Evolutionary conservation across 2,113 vertebrate species (phyloP), one percentile per base, ranked within the genome.

Genomic region (Hippocampus barbouri): DNA sequence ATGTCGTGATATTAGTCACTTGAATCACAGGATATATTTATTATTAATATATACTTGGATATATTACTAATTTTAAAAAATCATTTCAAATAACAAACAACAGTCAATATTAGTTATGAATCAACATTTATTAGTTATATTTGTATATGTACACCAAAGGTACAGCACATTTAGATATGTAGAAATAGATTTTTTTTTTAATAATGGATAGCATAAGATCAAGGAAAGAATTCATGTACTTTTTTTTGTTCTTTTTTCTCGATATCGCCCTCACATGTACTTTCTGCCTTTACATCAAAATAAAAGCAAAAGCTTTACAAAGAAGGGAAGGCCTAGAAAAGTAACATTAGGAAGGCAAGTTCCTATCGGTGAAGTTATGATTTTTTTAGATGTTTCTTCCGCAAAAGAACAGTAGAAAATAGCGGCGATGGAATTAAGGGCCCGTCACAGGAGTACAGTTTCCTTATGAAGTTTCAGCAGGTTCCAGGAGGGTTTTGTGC

Each of bases 91-190:
- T 60, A 54, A 53, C 47, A 68, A 56, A 68, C 21, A 76, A 21
- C 43, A 77, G 23, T 10, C 69, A 75, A 75, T 3, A 81, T 76
- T 93, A 93, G 94, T 95, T 93, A 94, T 92, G 92, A 96, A 96
- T 94, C 83, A 91, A 95, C 94, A 93, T 98, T 98, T 98, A 98
- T 98, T 98, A 93, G 91, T 93, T 91, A 91, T 92, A 93, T 88
- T 87, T 90, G 93, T 96, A 96, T 97, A 96, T 97, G 91, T 96
- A 97, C 94, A 97, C 88, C 92, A 93, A 93, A 94, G 93, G 93
- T 95, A 96, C 93, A 95, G 95, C 93, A 95, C 86, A 94, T 94
- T 93, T 90, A 94, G 94, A 97, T 95, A 95, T 93, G 93, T 92
- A 91, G 88, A 89, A 93, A 92, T 88, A 93, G 83, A 86, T 70